These are phyloP conservation scores for Pyrgus malvae DNA, from an alignment of 2,888 invertebrate genomes.

Conservation along the genomic window DNA sequence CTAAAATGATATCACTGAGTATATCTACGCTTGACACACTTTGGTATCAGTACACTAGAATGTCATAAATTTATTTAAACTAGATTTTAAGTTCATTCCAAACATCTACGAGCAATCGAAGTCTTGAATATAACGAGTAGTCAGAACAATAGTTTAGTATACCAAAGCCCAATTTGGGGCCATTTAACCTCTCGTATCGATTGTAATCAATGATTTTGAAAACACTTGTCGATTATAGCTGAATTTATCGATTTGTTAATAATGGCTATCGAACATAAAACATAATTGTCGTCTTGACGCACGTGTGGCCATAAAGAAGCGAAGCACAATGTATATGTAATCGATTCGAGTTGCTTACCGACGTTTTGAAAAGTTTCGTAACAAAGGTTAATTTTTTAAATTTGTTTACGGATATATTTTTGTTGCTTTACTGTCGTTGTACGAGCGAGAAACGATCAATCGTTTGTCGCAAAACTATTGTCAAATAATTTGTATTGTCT, in stretches of 20 bases:
- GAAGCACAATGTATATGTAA: conserved; percentile 36
- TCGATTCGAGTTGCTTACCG: conserved; percentile 57
- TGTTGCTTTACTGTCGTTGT: not conserved
- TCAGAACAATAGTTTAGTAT: too few relatives aligned
- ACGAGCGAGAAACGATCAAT: not conserved
- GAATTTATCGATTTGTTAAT: conserved; percentile 11
- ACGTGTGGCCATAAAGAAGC: conserved; percentile 34
- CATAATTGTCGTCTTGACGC: conserved; percentile 18
- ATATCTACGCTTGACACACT: too few relatives aligned
- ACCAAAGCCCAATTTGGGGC: not conserved
- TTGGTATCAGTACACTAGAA: too few relatives aligned
- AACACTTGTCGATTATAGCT: not conserved
- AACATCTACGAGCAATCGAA: too few relatives aligned
- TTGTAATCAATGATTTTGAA: not conserved
- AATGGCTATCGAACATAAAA: conserved; percentile 18
- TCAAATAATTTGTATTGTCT: too few relatives aligned
- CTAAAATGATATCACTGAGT: too few relatives aligned
- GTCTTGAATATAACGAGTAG: too few relatives aligned
- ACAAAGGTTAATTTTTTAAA: conserved; percentile 25
- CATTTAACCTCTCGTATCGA: not conserved
- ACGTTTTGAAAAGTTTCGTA: conserved; percentile 36
- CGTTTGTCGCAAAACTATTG: too few relatives aligned
- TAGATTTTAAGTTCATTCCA: too few relatives aligned
- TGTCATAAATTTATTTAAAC: too few relatives aligned
- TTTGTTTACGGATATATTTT: not conserved